A percentile compares a stretch with the other conserved stretches of the same genome.
These are phyloP conservation scores for Armadillidium nasatum DNA, from an alignment of 1,140 invertebrate genomes.

Conservation along the genomic window DNA sequence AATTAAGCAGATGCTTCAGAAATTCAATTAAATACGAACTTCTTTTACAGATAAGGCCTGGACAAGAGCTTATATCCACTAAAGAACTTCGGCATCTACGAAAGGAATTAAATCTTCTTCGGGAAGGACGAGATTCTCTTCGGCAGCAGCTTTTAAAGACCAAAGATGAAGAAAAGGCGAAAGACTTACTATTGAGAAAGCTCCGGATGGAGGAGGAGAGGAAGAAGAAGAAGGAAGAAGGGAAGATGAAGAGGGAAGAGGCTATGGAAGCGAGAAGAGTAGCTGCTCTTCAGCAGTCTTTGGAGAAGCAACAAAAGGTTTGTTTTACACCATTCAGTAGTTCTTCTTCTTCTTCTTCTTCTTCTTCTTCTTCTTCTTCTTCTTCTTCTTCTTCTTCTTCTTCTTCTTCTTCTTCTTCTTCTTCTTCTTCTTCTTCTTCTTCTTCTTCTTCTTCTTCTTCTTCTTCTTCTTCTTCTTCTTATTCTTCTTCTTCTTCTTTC, in stretches of 20 bases:
- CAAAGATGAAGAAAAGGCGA: not conserved
- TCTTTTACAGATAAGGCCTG: not conserved
- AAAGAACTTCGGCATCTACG: not conserved
- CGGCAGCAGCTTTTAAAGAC: not conserved
- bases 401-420: too few species aligned
- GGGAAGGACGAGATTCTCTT: not conserved
- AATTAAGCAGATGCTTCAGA: too few species aligned
- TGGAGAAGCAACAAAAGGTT: not conserved
- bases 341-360: too few species aligned
- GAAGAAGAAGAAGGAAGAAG: not conserved
- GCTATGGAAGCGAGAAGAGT: not conserved
- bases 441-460: too few species aligned
- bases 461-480: too few species aligned
- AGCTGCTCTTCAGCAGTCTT: not conserved
- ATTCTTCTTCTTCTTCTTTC: too few species aligned
- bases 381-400: too few species aligned
- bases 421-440: too few species aligned
- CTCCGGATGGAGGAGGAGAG: not conserved
- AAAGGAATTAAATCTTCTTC: not conserved
- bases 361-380: too few species aligned
- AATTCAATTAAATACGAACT: too few species aligned
- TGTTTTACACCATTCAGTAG: too few species aligned
- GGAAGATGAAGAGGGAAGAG: not conserved
- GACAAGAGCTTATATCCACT: not conserved
- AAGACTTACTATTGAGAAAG: not conserved